A percentile compares a stretch with the other conserved stretches of the same genome.
Conservation (phyloP, 2,888 invertebrate species). For the Lysandra coridon region DNA sequence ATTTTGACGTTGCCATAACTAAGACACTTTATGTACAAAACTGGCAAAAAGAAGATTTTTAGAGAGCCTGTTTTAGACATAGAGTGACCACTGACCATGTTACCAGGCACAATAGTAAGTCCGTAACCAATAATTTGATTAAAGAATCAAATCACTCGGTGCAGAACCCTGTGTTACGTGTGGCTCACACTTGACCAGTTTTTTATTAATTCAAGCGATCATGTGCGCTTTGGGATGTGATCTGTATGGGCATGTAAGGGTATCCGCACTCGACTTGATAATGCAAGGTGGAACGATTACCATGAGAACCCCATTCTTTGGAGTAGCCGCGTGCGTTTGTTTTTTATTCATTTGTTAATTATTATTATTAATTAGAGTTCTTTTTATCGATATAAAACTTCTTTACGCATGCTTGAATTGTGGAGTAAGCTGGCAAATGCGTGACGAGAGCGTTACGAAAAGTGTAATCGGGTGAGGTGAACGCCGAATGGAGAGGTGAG, state of each 20-base stretch:
- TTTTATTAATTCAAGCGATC: conserved; percentile 21
- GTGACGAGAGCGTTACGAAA: too few relatives aligned
- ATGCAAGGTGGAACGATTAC: conserved; percentile 53
- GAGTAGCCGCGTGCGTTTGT: conserved; percentile 17
- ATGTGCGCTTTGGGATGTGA: conserved; percentile 51
- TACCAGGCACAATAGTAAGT: background rate
- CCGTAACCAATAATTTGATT: background rate
- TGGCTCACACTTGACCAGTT: background rate
- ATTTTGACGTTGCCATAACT: too few relatives aligned
- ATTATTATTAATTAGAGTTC: background rate
- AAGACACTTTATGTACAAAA: too few relatives aligned
- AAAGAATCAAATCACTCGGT: background rate
- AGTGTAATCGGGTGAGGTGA: too few relatives aligned
- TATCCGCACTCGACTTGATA: conserved; percentile 59
- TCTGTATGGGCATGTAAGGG: conserved; percentile 66
- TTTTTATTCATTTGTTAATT: background rate
- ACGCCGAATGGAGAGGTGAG: too few relatives aligned
- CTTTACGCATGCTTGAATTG: too few relatives aligned
- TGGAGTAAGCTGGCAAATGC: too few relatives aligned
- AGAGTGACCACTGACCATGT: background rate
- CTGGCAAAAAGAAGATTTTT: too few relatives aligned
- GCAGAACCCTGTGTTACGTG: background rate
- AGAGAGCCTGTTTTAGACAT: background rate
- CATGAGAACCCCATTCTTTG: conserved; percentile 33
- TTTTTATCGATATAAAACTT: background rate